Percentiles rank a stretch among this genome's conserved stretches.
Conservation (phyloP, 1,140 invertebrate species). For the Marisa cornuarietis region DNA sequence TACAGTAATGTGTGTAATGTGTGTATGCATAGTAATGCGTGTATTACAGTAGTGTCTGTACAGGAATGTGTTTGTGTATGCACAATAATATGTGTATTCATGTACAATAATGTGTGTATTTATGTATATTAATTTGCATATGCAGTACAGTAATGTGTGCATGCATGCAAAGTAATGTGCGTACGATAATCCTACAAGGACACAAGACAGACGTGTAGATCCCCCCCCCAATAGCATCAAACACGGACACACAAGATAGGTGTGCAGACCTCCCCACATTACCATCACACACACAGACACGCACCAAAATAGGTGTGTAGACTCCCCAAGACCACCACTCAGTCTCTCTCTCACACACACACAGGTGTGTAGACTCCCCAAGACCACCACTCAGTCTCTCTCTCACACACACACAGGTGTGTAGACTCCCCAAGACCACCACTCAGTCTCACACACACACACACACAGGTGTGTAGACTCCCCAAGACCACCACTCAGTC, state of each 20-base stretch:
- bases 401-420: no score
- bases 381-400: not conserved
- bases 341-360: no score
- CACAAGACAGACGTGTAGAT: not conserved
- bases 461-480: no score
- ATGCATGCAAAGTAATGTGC: not conserved
- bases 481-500: not conserved
- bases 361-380: no score
- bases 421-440: no score
- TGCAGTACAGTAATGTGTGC: not conserved
- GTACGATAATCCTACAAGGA: not conserved
- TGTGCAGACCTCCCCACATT: not conserved
- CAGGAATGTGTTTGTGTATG: no score
- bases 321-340: not conserved
- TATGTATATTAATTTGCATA: not conserved
- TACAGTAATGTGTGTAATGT: no score
- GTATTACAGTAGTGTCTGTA: no score
- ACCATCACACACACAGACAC: constrained; percentile 4
- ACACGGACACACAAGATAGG: not conserved
- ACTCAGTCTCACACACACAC: no score
- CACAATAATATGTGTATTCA: no score
- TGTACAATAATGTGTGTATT: no score
- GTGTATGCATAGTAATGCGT: no score
- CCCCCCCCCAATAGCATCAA: not conserved
- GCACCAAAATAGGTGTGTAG: not conserved